Base-by-base conservation (phyloP, 2,888 invertebrate species). In the Spisula solida region DNA sequence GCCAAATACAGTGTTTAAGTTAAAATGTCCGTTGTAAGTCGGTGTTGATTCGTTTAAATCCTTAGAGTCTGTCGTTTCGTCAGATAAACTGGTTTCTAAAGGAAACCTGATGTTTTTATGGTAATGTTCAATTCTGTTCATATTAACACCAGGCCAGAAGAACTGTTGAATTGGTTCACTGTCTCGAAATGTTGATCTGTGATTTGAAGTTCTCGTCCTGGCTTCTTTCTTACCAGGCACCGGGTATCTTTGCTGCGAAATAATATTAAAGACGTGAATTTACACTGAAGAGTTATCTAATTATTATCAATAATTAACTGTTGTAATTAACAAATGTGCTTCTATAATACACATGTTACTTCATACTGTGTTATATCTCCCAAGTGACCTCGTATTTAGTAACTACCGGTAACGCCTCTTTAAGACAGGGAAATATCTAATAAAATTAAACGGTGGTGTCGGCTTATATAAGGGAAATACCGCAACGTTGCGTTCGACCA, bases 1-100 rank as follows among this genome's bases (percentile, higher is more conserved):
- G 8, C 85, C 85, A 82, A 88, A 88, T 25, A 88, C 79, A 31
- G 51, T 85, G 47, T 81, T 78, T 48, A 88, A 82, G 14, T 81
- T 34, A 1, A 88, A 29, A 55, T 80, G 47, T 41, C 25, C 31
- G 66, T 25, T 41, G 55, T 70, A 84, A 56, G 20, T 78, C 18
- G 78, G 18, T 10, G 12, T 8, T 20, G 31, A 56, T 34, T n/a
- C 34, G 1, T 82, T 16, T 31, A 60, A 20, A 25, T 81, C 47
- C 47, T 56, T 56, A 8, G 25, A 60, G 60, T 82, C 82, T 20
- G 60, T 82, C 2, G 82, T 82, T 82, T 82, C 82, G 12, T 66
- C 66, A 70, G 82, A 66, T 6, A 82, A 55, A 29, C 82, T 82
- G 12, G 34, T 2, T 34, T 82, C 82, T 34, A 82, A n/a, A n/a